Conservation (phyloP, 1,140 invertebrate genomes). For the Hetaerina americana region DNA sequence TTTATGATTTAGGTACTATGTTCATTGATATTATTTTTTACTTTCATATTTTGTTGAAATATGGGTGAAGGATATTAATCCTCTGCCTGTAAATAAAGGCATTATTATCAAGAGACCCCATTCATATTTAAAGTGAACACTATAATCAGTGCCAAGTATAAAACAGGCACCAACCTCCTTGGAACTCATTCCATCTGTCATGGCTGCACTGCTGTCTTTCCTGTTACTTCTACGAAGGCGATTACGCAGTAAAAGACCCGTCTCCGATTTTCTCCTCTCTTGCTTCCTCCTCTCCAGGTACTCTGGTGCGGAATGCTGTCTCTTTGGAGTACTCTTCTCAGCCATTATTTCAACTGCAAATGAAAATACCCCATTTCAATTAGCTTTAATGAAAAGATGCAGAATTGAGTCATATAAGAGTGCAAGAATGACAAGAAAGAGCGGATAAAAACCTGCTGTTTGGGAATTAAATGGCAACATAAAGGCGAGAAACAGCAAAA, state of each 20-base stretch:
- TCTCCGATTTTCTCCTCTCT: constrained; percentile 53
- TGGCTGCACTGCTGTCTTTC: constrained; percentile 24
- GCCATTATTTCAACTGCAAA: constrained; percentile 25
- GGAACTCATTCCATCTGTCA: constrained; percentile 13
- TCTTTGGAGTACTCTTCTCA: constrained; percentile 44
- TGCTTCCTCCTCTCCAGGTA: constrained; percentile 71
- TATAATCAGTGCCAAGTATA: neutral
- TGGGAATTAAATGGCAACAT: too few species aligned
- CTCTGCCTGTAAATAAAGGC: too few species aligned
- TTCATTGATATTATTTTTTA: too few species aligned
- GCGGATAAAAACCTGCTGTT: too few species aligned
- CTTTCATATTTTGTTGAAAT: too few species aligned
- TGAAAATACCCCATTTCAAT: constrained; percentile 26
- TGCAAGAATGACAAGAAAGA: too few species aligned
- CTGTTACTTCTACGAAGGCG: constrained; percentile 40
- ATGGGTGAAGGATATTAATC: too few species aligned
- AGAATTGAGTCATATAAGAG: too few species aligned
- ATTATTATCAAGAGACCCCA: too few species aligned
- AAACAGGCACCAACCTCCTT: constrained; percentile 36
- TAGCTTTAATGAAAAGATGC: too few species aligned
- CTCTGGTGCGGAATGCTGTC: constrained; percentile 72
- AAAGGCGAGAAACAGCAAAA: too few species aligned
- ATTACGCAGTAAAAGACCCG: constrained; percentile 35
- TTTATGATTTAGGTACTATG: too few species aligned
- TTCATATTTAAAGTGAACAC: neutral